A percentile compares a stretch with the other conserved stretches of the same genome.
These are phyloP conservation scores for Monoplex corrugatus DNA, from an alignment of 2,888 invertebrate species.

Conservation along the genomic window DNA sequence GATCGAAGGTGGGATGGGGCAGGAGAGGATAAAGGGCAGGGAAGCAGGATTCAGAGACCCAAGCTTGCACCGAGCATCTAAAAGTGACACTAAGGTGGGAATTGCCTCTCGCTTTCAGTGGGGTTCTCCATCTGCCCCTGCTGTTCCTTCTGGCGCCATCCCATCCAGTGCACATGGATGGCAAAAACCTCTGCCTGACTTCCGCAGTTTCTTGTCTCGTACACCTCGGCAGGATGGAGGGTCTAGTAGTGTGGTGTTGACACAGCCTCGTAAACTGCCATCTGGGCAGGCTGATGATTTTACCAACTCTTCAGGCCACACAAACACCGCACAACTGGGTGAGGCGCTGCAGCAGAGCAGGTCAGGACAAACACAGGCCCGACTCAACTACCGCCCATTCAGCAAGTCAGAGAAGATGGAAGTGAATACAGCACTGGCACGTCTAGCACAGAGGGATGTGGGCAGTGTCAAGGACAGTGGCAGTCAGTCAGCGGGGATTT, in stretches of 20 bases:
- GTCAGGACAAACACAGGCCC: background rate
- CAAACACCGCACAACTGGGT: no score
- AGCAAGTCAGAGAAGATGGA: constrained; percentile 71
- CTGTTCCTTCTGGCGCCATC: constrained; percentile 39
- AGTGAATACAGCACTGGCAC: constrained; percentile 65
- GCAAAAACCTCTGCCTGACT: constrained; percentile 49
- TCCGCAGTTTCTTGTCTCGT: constrained; percentile 48
- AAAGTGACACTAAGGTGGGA: constrained; percentile 75
- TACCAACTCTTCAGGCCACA: background rate
- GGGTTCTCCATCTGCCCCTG: constrained; percentile 32
- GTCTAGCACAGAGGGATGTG: constrained; percentile 34
- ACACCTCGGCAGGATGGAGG: constrained; percentile 29
- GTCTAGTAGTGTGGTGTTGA: constrained; percentile 48
- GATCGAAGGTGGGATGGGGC: background rate
- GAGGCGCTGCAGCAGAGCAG: background rate
- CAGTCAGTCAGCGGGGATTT: background rate
- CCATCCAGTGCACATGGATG: background rate
- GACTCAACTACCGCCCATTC: constrained; percentile 61
- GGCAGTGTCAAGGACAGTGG: constrained; percentile 26
- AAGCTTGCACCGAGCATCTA: constrained; percentile 73
- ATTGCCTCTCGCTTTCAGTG: constrained; percentile 78
- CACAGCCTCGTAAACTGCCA: constrained; percentile 57
- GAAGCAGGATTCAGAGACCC: constrained; percentile 71
- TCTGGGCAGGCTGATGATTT: background rate
- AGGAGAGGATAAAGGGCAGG: constrained; percentile 15